Evolutionary conservation across 92 coral and sea anemone species (phyloP), one percentile per base, ranked within the genome.

Genomic region (Parazoanthus atlanticus): DNA sequence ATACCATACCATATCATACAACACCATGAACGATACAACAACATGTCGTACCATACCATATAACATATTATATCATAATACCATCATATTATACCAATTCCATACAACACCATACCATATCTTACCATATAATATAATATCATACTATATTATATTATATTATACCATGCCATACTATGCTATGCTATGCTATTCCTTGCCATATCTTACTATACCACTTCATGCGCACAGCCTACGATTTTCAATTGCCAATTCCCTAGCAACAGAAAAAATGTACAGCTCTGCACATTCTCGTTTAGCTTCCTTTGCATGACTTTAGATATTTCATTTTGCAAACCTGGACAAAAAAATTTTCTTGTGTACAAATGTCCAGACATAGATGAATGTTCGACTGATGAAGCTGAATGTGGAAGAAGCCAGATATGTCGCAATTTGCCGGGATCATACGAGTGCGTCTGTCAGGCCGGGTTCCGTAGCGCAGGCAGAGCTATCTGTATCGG

Each of bases 401-500:
- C 87, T 26, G 29, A n/a, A 26, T 84, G 87, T 41, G 87, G 87
- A 30, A 84, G 87, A 30, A 84, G 74, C 41, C 87, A 84, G 74
- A 70, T 31, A 84, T 84, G 87, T 84, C 87, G 78, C 41, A 84
- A 84, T 84, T 43, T 84, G 6, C 87, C 79, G 34, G 87, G 79
- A 32, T 84, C 87, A 30, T 84, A 84, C 32, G 87, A 84, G 66
- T 84, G 87, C 52, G n/a, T 69, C 21, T 84, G 87, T 70, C 78
- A 70, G 43, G 25, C 64, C 7, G 87, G 87, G n/a, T 84, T 30
- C 41, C 78, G 74, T 32, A 84, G 43, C 65, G 78, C 78, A 19
- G 87, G 87, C 65, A 69, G 65, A 70, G 87, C 87, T 15, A 84
- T 71, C 47, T 84, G 87, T 43, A 84, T 84, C 28, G 87, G 87